Base-by-base conservation (phyloP, 2,113 vertebrate species). In the Pampusana beccarii region DNA sequence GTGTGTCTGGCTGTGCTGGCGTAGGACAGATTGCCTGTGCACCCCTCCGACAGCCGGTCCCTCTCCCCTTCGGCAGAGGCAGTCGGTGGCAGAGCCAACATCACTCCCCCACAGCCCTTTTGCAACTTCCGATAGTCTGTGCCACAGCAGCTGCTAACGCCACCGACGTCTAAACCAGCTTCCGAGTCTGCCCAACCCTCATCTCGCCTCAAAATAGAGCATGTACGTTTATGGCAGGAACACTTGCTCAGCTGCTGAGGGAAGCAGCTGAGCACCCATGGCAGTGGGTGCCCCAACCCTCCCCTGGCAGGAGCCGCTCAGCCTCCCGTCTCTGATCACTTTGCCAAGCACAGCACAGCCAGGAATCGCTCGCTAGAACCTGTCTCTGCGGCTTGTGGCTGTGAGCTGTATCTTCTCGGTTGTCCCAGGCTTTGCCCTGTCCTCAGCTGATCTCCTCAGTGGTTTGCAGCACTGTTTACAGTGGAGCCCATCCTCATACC, bases 381-480 rank as follows among this genome's bases (percentile, higher is more conserved):
- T 18, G 0, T 28, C 64, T 84, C 31, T 3, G 25, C 15, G 29
- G 18, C 87, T n/a, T 48, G 15, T 72, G 48, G 20, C 61, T 67
- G 48, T 11, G 36, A 65, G 50, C 56, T 36, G 4, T 15, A 10
- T 51, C 60, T 85, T 61, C 60, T 29, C 16, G 1, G 13, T n/a
- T n/a, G 33, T 13, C 58, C 58, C 56, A 25, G 18, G 72, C 11
- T 14, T 57, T 88, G 75, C 26, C n/a, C 72, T 65, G 40, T 40
- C 67, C 53, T 83, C n/a, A 16, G 44, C 60, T 31, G 24, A 8
- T 56, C 66, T 14, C 2, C 80, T 18, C 10, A 1, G 36, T 34
- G n/a, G 6, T 65, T 36, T 2, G 0, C 13, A 48, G 69, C 38
- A 2, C 66, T 21, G 0, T 36, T 80, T n/a, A 13, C n/a, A 40